phyloP scores from a whole-genome alignment of 2,797 vertebrate species.

The Scolopax bukidnonensis region DNA sequence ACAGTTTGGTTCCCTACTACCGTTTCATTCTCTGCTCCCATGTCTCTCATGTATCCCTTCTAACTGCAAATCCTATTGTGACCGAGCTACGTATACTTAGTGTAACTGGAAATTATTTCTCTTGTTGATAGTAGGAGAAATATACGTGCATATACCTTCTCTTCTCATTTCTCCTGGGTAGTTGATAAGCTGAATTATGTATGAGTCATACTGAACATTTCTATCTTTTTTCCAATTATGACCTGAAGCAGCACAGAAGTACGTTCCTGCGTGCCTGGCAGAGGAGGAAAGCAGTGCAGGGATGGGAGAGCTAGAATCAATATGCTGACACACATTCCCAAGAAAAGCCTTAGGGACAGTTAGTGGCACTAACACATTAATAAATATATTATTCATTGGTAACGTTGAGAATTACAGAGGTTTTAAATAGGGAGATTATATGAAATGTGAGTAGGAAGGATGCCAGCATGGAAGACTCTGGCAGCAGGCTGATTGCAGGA shows the following conservation, averaged over 20 bases:
- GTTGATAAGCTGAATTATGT: conserved; percentile 79
- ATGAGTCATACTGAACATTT: conserved; percentile 76
- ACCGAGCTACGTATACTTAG: conserved; percentile 49
- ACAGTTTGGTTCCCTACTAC: not conserved
- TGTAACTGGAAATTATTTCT: conserved; percentile 76
- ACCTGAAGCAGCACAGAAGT: conserved; percentile 68
- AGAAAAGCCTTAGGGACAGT: conserved; percentile 54
- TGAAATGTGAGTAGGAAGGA: conserved; percentile 6
- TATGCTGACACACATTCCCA: conserved; percentile 58
- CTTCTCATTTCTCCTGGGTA: conserved; percentile 72
- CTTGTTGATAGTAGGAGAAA: conserved; percentile 64
- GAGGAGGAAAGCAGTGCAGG: conserved; percentile 29
- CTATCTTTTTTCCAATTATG: conserved; percentile 76
- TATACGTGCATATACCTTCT: conserved; percentile 68
- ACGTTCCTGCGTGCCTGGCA: conserved; percentile 53
- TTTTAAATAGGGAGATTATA: conserved; percentile 28
- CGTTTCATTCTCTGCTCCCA: conserved; percentile 27
- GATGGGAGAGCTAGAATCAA: conserved; percentile 56
- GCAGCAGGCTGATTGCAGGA: not conserved
- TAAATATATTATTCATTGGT: conserved; percentile 67
- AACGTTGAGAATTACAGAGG: conserved; percentile 39
- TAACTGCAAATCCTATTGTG: conserved; percentile 52
- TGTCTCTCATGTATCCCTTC: conserved; percentile 28
- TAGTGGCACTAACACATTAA: conserved; percentile 69
- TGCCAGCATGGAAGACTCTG: accelerated